Evolutionary conservation across 2,797 vertebrate species (phyloP), one percentile per base, ranked within the genome.

Genomic region (Nyctalus aviator): DNA sequence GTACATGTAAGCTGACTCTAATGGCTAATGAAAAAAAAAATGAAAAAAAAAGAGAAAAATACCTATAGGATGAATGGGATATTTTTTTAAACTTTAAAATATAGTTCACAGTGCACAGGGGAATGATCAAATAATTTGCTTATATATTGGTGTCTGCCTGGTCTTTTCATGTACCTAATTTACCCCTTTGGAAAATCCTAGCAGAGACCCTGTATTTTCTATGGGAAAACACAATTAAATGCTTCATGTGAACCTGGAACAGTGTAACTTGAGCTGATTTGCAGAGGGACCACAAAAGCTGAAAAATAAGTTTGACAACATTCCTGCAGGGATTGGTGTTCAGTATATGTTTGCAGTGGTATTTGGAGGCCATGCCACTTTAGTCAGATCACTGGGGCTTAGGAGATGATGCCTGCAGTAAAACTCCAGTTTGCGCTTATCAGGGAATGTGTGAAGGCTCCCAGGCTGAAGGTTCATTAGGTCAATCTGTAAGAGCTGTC

Each of bases 401-500:
- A n/a, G 1, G 15, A 83, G 69, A 91, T 94, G 92, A 90, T 96
- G 96, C 69, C 64, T 44, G 73, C 89, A 84, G 93, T 97, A 75
- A 92, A 97, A 95, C 85, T 93, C 81, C 4, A 90, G 72, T 94
- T 97, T 59, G 55, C 62, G 6, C n/a, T 95, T 96, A 83, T 14
- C 76, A 57, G 50, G 71, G 17, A 78, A 64, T 73, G 18, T 81
- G 41, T 84, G 55, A 95, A 97, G 82, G 57, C 84, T 96, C 90
- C 91, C 68, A 91, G 90, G 81, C 76, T 88, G 94, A 95, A 93
- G 81, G 87, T 94, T 97, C 66, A 3, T 96, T 96, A 94, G 96
- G 89, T 97, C 94, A 89, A 8, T 84, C 48, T 95, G 0, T 88
- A 96, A 93, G 93, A 94, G 72, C 91, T 97, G 88, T 97, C 97